Base-by-base conservation (phyloP, 2,113 vertebrate species). In the Loxodonta africana region DNA sequence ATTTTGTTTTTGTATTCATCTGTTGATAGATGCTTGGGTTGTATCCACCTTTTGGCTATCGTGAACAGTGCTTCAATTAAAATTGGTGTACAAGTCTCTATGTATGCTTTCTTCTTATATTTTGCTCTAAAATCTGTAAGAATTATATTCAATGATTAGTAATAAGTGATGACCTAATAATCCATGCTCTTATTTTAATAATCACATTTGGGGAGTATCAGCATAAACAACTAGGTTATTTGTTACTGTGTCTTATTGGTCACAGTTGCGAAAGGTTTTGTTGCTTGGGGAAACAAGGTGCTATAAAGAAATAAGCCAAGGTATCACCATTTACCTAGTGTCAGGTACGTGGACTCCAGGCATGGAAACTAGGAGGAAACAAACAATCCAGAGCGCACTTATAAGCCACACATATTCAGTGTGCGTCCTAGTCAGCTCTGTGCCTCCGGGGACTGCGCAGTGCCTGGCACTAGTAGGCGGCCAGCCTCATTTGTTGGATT, bases 401-500 rank as follows among this genome's bases (percentile, higher is more conserved):
- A 44, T 28, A 28, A 46, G 81, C 69, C 25, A 4, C 4, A 0
- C 26, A 10, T 3, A n/a, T 48, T 62, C 33, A 0, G 10, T 67
- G 74, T 71, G 48, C 71, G 44, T 92, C 67, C 48, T 48, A 48
- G 48, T 7, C 48, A 48, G 10, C 48, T 48, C 37, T 37, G 37
- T 37, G 37, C 37, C 37, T 37, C 6, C 48, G 30, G 41, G 53
- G 69, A 41, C 67, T 48, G 63, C 92, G 57, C 83, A 30, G 48
- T 18, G 63, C 41, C 84, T 94, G 93, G 93, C 57, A 0, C 53
- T 25, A 25, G 62, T 74, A 81, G 95, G 86, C 12, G 20, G 91
- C 44, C 87, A 51, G 37, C 51, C 41, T 80, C 74, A n/a, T 83
- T 60, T 77, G 80, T 67, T 96, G 92, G 95, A 86, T 25, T n/a